Evolutionary conservation across 1,140 invertebrate genomes (phyloP).

Genomic region (Bemisia tabaci): DNA sequence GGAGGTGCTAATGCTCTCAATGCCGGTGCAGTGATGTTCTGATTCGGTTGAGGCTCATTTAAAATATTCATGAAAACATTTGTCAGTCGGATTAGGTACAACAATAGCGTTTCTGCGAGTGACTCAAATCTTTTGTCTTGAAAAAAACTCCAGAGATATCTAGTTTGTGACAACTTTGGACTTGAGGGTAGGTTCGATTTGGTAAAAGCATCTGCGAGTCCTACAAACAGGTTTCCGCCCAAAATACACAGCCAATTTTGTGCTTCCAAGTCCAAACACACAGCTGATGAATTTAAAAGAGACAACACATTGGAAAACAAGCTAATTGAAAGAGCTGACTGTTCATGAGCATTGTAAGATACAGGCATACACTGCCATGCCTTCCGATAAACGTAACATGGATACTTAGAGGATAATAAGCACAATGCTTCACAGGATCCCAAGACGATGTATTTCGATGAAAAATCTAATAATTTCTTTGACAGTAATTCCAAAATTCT

Average conservation of each 20-base stretch:
- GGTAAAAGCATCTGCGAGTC: conserved; percentile 20
- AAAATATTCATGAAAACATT: neutral
- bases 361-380: conserved; percentile 35
- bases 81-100: neutral
- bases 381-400: conserved; percentile 34
- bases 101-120: neutral
- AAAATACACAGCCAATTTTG: conserved; percentile 46
- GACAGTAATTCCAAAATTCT: conserved; percentile 24
- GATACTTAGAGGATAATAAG: conserved; percentile 33
- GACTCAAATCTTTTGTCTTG: neutral
- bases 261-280: conserved; percentile 45
- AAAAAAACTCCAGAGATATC: neutral
- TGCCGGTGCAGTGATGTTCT: neutral
- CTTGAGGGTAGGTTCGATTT: neutral
- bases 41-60: neutral
- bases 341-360: neutral
- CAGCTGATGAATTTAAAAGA: conserved; percentile 40
- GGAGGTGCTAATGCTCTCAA: neutral
- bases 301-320: conserved; percentile 35
- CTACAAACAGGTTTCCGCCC: conserved; percentile 48
- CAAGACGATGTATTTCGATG: conserved; percentile 16
- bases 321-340: conserved; percentile 17
- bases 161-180: neutral
- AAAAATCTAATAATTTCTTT: conserved; percentile 26
- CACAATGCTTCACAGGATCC: conserved; percentile 40